These are phyloP conservation scores for Cygnus olor DNA, from an alignment of 2,797 vertebrate species.

Conservation along the genomic window DNA sequence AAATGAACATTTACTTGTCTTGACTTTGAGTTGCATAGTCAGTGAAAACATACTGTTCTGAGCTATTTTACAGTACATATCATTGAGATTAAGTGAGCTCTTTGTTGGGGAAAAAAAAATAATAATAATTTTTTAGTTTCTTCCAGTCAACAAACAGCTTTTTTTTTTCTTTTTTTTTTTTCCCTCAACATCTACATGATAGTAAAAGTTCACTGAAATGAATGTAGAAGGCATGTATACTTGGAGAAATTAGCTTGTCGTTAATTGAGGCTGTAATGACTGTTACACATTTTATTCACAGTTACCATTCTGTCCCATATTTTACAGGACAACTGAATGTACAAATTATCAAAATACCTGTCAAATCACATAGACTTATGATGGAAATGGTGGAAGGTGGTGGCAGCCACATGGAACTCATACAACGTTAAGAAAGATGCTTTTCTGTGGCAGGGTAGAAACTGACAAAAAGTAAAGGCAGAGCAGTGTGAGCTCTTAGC, in stretches of 20 bases:
- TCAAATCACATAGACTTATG: not conserved
- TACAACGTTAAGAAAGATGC: rapidly evolving
- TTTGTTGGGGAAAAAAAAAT: not conserved
- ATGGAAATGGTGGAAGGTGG: not conserved
- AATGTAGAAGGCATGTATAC: not conserved
- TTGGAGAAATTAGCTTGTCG: not conserved
- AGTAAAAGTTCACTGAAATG: not conserved
- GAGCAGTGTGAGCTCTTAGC: not conserved
- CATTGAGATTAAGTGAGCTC: not conserved
- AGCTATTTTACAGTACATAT: not conserved
- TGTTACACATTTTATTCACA: not conserved
- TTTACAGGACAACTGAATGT: not conserved
- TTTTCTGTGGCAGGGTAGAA: not conserved
- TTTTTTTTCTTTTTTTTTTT: not conserved
- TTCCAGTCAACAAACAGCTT: not conserved
- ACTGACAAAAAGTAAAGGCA: not conserved
- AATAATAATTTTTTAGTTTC: not conserved
- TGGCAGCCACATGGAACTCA: not conserved
- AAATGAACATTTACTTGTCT: not conserved
- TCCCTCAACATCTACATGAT: not conserved
- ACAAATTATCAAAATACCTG: not conserved
- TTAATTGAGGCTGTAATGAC: not conserved
- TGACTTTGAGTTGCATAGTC: not conserved
- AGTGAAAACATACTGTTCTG: not conserved
- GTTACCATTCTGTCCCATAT: not conserved